These are phyloP conservation scores for Entomobrya proxima DNA, from an alignment of 2,888 invertebrate genomes.

Conservation along the genomic window DNA sequence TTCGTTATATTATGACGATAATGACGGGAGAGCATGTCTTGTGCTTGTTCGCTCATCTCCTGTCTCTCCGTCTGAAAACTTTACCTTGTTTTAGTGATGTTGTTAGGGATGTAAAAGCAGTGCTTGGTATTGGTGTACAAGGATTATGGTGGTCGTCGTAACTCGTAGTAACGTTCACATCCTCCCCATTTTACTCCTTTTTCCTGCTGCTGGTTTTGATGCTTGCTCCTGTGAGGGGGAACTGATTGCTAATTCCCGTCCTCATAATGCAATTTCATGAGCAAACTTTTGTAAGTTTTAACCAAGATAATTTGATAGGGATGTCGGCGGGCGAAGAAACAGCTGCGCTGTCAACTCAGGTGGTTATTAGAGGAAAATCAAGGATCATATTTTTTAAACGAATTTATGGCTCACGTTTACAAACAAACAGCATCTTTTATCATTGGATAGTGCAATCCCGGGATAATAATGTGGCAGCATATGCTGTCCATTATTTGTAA, in stretches of 20 bases:
- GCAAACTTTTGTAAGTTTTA: slow-evolving; percentile 65
- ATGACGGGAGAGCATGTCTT: no score
- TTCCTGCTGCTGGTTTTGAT: slow-evolving; percentile 3
- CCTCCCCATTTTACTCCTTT: slow-evolving; percentile 31
- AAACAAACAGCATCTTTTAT: slow-evolving; percentile 43
- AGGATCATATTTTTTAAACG: slow-evolving; percentile 43
- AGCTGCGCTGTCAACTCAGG: slow-evolving; percentile 70
- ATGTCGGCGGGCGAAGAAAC: slow-evolving; percentile 34
- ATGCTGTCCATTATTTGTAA: slow-evolving; percentile 7
- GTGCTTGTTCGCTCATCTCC: no score
- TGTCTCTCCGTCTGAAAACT: no score
- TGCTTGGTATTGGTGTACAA: background rate
- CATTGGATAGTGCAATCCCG: background rate
- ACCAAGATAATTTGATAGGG: slow-evolving; percentile 66
- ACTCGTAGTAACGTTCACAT: background rate
- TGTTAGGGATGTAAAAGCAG: background rate
- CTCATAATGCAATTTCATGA: slow-evolving; percentile 67
- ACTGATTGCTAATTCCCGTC: slow-evolving; percentile 68
- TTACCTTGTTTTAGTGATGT: background rate
- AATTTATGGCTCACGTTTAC: slow-evolving; percentile 44
- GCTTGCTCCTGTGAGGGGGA: slow-evolving; percentile 39
- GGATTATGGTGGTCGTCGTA: background rate
- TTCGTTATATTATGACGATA: no score
- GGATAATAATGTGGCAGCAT: slow-evolving; percentile 12
- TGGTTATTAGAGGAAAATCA: slow-evolving; percentile 68